phyloP scores from a whole-genome alignment of 2,888 invertebrate genomes.

The Mantis religiosa region DNA sequence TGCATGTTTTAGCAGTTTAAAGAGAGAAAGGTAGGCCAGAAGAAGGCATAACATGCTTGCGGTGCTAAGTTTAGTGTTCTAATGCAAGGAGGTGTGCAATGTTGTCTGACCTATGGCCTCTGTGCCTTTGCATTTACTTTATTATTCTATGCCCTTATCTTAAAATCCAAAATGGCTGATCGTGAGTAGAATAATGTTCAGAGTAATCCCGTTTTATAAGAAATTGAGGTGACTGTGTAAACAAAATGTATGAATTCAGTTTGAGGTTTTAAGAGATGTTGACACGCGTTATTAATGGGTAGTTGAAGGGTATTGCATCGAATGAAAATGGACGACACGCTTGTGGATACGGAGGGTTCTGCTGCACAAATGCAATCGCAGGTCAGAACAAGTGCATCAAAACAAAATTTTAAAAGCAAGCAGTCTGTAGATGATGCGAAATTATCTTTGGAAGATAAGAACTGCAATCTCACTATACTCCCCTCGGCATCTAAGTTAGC shows the following conservation, averaged over 20 bases:
- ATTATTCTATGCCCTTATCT: not conserved
- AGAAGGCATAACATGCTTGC: too few species aligned
- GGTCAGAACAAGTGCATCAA: slow-evolving; percentile 23
- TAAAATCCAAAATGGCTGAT: slow-evolving; percentile 29
- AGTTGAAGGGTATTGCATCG: not conserved
- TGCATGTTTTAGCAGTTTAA: too few species aligned
- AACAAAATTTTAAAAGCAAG: slow-evolving; percentile 24
- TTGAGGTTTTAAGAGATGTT: not conserved
- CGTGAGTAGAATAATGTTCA: slow-evolving; percentile 6
- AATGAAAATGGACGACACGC: slow-evolving; percentile 28
- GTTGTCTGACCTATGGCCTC: too few species aligned
- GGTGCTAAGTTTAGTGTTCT: too few species aligned
- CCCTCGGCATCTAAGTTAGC: slow-evolving; percentile 17
- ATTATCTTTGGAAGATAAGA: slow-evolving; percentile 25
- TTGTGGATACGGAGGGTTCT: slow-evolving; percentile 29
- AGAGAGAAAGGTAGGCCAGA: too few species aligned
- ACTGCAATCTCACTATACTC: slow-evolving; percentile 25
- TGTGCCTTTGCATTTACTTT: too few species aligned
- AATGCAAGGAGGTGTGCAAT: too few species aligned
- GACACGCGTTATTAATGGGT: not conserved
- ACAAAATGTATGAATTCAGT: not conserved
- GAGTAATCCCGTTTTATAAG: not conserved
- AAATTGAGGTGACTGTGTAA: not conserved
- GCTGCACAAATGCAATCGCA: slow-evolving; percentile 29
- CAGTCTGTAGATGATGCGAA: slow-evolving; percentile 24